Evolutionary conservation across 2,113 vertebrate genomes (phyloP).

Genomic region (Rhinopomastus cyanomelas): DNA sequence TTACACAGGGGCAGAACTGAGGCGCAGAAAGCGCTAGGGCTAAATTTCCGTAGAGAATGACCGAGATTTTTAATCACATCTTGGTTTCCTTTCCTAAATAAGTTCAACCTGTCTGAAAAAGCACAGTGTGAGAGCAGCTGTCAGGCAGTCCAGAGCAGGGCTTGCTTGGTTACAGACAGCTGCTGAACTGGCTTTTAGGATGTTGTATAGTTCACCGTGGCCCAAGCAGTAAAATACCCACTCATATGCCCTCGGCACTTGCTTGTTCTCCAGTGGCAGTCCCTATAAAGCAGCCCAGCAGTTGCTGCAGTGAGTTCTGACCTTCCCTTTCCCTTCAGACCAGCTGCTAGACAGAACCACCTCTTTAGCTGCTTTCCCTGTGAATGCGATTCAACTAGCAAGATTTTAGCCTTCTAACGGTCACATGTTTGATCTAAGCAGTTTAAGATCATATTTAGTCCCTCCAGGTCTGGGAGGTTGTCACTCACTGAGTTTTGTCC

Average conservation of each 20-base stretch:
- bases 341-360: not conserved
- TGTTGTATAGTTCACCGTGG: not conserved
- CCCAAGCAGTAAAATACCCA: not conserved
- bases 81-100: not conserved
- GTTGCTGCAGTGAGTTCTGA: not conserved
- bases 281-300: not conserved
- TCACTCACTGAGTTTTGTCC: not conserved
- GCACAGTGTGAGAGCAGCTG: not conserved
- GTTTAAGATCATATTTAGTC: not conserved
- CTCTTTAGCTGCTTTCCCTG: not conserved
- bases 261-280: not conserved
- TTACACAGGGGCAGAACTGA: not conserved
- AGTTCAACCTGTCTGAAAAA: not conserved
- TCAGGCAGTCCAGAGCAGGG: not conserved
- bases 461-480: not conserved
- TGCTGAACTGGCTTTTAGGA: not conserved
- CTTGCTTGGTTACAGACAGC: not conserved
- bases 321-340: not conserved
- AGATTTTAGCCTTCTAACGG: not conserved
- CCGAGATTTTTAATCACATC: not conserved
- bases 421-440: not conserved
- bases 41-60: not conserved
- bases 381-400: not conserved
- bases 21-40: not conserved
- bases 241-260: not conserved